Conservation (phyloP, 2,888 invertebrate genomes). For the Lamproptera curius region DNA sequence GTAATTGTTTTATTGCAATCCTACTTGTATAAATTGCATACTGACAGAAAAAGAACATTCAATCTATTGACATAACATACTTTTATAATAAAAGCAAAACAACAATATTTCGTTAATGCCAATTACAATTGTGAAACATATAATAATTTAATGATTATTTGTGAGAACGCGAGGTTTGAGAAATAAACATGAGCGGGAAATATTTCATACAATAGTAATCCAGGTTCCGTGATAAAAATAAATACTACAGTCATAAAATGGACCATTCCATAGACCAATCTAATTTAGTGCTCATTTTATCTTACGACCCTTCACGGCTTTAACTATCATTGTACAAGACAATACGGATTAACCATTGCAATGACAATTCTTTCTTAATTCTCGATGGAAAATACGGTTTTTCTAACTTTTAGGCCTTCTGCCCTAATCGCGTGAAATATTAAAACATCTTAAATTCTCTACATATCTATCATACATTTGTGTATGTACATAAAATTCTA, state of each 20-base stretch:
- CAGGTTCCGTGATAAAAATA: too few species aligned
- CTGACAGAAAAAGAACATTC: conserved; percentile 30
- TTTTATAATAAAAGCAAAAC: conserved; percentile 24
- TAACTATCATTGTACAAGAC: too few species aligned
- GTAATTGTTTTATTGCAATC: conserved; percentile 40
- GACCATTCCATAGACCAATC: too few species aligned
- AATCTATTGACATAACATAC: conserved; percentile 26
- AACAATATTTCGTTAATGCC: conserved; percentile 17
- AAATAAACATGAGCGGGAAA: too few species aligned
- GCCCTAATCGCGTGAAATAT: conserved; percentile 9
- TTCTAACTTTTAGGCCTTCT: conserved; percentile 16
- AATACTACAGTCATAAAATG: too few species aligned
- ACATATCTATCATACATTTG: conserved; percentile 5
- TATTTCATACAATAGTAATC: too few species aligned
- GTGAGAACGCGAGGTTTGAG: too few species aligned
- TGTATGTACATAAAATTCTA: conserved; percentile 13
- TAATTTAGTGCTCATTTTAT: too few species aligned
- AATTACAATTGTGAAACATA: conserved; percentile 19
- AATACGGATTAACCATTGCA: too few species aligned
- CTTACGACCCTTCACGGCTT: too few species aligned
- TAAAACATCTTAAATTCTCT: conserved; percentile 8
- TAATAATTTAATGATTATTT: too few species aligned
- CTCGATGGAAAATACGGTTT: conserved; percentile 4
- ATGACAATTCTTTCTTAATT: conserved; percentile 1
- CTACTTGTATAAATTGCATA: conserved; percentile 32